phyloP scores from a whole-genome alignment of 2,888 invertebrate species.

The Cantharis nigra region DNA sequence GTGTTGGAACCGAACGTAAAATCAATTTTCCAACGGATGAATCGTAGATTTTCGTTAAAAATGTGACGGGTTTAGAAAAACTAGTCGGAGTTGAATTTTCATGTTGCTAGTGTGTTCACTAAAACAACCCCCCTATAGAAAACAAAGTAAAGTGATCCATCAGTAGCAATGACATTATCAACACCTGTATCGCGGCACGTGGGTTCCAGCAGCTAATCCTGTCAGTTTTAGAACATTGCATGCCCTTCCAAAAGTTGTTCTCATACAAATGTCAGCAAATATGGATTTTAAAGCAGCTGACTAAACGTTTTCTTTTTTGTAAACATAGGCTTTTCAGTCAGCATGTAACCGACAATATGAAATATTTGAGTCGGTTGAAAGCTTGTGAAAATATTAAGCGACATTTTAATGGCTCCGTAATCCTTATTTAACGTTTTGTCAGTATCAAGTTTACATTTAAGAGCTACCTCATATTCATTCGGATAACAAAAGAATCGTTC shows the following conservation, averaged over 20 bases:
- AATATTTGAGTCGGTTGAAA: neutral
- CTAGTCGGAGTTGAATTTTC: neutral
- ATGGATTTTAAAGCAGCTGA: constrained; percentile 12
- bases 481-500: neutral
- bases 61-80: neutral
- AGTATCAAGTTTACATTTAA: neutral
- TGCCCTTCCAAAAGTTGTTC: constrained; percentile 18
- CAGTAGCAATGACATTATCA: constrained; percentile 44
- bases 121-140: constrained; percentile 1
- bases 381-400: constrained; percentile 8
- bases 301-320: neutral
- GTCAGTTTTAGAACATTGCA: constrained; percentile 21
- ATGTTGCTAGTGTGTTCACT: neutral
- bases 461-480: neutral
- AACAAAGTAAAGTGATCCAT: constrained; percentile 38
- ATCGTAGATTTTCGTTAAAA: neutral
- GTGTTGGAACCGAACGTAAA: too few species aligned
- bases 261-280: constrained; percentile 22
- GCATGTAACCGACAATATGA: neutral
- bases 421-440: constrained; percentile 13
- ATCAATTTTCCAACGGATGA: neutral
- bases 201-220: constrained; percentile 29
- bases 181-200: constrained; percentile 45
- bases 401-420: constrained; percentile 16
- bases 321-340: neutral